These are phyloP conservation scores for Xanthostigma xanthostigma DNA, from an alignment of 2,888 invertebrate genomes.

Conservation along the genomic window DNA sequence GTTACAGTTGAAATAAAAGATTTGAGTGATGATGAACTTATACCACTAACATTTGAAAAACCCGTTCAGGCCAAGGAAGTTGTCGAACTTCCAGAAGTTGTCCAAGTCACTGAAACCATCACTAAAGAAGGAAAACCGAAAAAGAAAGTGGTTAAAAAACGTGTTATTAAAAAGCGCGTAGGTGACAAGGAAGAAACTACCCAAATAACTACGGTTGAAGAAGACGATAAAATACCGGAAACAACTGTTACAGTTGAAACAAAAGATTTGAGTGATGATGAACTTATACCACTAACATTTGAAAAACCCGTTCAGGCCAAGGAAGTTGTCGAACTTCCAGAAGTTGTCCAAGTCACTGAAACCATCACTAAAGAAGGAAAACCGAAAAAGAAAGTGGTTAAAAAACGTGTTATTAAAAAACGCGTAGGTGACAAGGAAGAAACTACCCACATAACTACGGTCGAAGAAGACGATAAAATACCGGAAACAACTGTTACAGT, in stretches of 20 bases:
- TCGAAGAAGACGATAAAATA: conserved; percentile 11
- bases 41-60: conserved; percentile 13
- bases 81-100: conserved; percentile 15
- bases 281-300: not conserved
- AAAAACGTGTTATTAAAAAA: conserved; percentile 20
- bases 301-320: conserved; percentile 5
- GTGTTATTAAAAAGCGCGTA: conserved; percentile 14
- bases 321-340: conserved; percentile 12
- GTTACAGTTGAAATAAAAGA: conserved; percentile 16
- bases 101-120: conserved; percentile 18
- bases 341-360: conserved; percentile 18
- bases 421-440: conserved; percentile 18
- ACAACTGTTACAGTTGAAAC: conserved; percentile 10
- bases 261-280: conserved; percentile 8
- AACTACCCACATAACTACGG: conserved; percentile 13
- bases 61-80: conserved; percentile 15
- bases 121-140: conserved; percentile 19
- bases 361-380: conserved; percentile 17
- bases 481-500: conserved; percentile 9
- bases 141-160: conserved; percentile 16
- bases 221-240: conserved; percentile 11
- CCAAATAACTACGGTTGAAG: conserved; percentile 10
- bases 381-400: conserved; percentile 15
- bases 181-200: conserved; percentile 18
- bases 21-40: conserved; percentile 12